phyloP scores from a whole-genome alignment of 2,113 vertebrate genomes.

The Pungitius pungitius region DNA sequence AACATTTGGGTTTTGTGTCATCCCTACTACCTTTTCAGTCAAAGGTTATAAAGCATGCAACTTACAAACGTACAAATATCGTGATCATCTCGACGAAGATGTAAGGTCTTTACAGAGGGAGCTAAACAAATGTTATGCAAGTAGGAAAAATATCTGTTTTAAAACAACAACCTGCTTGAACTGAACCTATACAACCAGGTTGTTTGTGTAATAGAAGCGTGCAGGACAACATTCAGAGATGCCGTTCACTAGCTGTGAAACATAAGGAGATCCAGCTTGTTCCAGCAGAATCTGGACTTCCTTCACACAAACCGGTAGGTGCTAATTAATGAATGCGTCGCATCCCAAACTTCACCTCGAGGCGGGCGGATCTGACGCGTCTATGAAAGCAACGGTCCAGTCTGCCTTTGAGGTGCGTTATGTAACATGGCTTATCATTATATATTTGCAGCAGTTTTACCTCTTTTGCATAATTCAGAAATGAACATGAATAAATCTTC shows the following conservation, averaged over 20 bases:
- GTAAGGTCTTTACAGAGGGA: not conserved
- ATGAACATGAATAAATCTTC: slow-evolving; percentile 42
- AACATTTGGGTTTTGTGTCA: not conserved
- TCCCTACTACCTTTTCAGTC: not conserved
- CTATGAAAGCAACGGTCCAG: slow-evolving; percentile 23
- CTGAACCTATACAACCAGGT: not conserved
- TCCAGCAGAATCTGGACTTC: slow-evolving; percentile 33
- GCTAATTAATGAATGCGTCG: slow-evolving; percentile 59
- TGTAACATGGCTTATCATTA: slow-evolving; percentile 38
- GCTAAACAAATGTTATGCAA: not conserved
- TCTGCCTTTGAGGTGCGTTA: slow-evolving; percentile 33
- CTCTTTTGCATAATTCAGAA: slow-evolving; percentile 49
- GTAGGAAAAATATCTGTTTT: not conserved
- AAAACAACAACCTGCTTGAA: not conserved
- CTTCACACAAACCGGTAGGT: slow-evolving; percentile 47
- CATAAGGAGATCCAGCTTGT: slow-evolving; percentile 34
- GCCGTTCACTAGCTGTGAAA: slow-evolving; percentile 26
- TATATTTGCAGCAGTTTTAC: slow-evolving; percentile 11
- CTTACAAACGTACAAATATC: not conserved
- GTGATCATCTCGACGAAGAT: not conserved
- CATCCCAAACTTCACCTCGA: slow-evolving; percentile 37
- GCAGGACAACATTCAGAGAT: slow-evolving; percentile 24
- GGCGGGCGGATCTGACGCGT: slow-evolving; percentile 28
- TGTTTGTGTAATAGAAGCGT: slow-evolving; percentile 34
- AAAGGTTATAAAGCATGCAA: not conserved